These are phyloP conservation scores for Clostera curtula DNA, from an alignment of 2,888 invertebrate species.

Conservation along the genomic window DNA sequence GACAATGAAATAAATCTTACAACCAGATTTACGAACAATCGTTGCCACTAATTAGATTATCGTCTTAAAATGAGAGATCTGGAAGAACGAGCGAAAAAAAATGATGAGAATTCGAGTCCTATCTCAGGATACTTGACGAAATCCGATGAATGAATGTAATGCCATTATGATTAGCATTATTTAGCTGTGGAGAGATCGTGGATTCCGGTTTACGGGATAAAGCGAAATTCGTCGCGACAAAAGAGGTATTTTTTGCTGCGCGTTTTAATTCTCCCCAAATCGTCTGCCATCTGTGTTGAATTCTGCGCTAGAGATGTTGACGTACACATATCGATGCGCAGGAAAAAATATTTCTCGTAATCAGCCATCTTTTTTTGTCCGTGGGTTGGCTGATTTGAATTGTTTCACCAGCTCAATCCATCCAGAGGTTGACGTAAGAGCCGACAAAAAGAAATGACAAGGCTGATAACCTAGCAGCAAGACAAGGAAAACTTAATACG, in stretches of 20 bases:
- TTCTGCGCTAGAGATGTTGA: no score
- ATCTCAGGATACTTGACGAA: constrained; percentile 63
- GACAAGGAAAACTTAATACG: no score
- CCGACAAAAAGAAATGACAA: no score
- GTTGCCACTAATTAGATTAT: constrained; percentile 45
- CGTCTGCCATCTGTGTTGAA: constrained; percentile 62
- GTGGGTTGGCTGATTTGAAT: no score
- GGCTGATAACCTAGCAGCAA: no score
- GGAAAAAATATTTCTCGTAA: no score
- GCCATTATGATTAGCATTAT: constrained; percentile 73
- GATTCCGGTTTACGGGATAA: constrained; percentile 70
- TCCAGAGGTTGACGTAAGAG: no score
- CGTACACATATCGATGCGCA: no score
- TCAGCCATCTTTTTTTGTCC: no score
- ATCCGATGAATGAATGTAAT: constrained; percentile 70
- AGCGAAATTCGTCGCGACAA: constrained; percentile 64
- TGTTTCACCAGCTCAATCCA: no score
- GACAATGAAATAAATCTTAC: no score
- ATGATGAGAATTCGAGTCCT: constrained; percentile 44
- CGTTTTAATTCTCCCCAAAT: constrained; percentile 56
- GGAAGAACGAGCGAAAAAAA: constrained; percentile 44
- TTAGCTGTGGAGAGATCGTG: constrained; percentile 55
- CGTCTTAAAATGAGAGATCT: constrained; percentile 52
- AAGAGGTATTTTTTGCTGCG: constrained; percentile 44
- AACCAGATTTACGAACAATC: no score